phyloP scores from a whole-genome alignment of 2,888 invertebrate genomes.

The Helobdella robusta region DNA sequence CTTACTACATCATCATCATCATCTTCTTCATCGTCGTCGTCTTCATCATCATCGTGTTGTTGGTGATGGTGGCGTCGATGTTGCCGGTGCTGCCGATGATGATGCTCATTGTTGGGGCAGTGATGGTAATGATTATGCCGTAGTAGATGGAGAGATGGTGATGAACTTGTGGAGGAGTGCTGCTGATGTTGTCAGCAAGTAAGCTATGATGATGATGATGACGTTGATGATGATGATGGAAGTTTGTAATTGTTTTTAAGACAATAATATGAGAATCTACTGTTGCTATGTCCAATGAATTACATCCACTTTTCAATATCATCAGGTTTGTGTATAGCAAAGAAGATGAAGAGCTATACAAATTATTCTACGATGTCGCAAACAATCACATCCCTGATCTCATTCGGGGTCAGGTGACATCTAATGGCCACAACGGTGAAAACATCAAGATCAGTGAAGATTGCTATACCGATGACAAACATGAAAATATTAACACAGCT shows the following conservation, averaged over 20 bases:
- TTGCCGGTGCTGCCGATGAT: conserved; percentile 12
- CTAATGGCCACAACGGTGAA: background rate
- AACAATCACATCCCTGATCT: conserved; percentile 8
- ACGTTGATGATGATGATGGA: no score
- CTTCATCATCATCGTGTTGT: no score
- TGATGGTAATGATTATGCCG: background rate
- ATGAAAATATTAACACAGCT: no score
- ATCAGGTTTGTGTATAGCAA: conserved; percentile 12
- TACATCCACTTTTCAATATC: no score
- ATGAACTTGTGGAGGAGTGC: background rate
- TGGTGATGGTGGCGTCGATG: background rate
- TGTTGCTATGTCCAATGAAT: no score
- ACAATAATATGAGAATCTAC: no score
- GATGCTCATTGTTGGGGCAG: background rate
- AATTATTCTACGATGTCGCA: conserved; percentile 16
- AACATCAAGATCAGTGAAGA: background rate
- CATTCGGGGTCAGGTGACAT: background rate
- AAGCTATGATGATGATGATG: no score
- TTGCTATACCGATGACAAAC: background rate
- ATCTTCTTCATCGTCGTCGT: background rate
- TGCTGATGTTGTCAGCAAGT: background rate
- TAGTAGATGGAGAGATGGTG: background rate
- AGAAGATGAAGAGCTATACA: conserved; percentile 22
- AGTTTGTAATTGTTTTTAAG: no score
- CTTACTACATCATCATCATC: background rate